phyloP scores from a whole-genome alignment of 2,113 vertebrate species.

The Gobius niger region DNA sequence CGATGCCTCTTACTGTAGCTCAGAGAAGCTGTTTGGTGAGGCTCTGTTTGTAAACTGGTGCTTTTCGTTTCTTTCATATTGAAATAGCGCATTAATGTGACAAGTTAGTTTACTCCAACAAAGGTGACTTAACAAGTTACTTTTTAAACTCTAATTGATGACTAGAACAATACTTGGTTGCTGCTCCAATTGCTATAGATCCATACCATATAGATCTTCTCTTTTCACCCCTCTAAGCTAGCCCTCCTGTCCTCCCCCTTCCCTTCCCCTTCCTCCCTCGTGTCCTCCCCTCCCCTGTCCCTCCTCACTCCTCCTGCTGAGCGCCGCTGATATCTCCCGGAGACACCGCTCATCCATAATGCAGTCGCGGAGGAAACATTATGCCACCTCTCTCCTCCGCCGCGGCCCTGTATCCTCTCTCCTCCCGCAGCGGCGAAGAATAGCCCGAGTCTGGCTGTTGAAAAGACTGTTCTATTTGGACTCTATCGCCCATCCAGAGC shows the following conservation, averaged over 20 bases:
- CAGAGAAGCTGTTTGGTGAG: no score
- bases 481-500: background rate
- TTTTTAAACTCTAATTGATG: no score
- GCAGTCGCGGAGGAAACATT: slow-evolving; percentile 55
- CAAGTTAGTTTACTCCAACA: no score
- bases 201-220: background rate
- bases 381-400: slow-evolving; percentile 38
- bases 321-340: slow-evolving; percentile 28
- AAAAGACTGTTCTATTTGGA: background rate
- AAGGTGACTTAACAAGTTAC: no score
- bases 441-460: slow-evolving; percentile 4
- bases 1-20: no score
- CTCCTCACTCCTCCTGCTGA: background rate
- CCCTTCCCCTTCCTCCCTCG: background rate
- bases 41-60: no score
- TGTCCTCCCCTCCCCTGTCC: background rate
- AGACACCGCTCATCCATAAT: slow-evolving; percentile 66
- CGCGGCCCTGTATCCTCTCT: background rate
- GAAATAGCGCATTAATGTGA: no score
- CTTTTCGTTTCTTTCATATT: no score
- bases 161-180: no score
- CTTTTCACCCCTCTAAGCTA: background rate
- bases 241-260: background rate
- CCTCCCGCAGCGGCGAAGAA: slow-evolving; percentile 4
- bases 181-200: no score